phyloP scores from a whole-genome alignment of 2,797 vertebrate genomes.

The Avahi laniger region DNA sequence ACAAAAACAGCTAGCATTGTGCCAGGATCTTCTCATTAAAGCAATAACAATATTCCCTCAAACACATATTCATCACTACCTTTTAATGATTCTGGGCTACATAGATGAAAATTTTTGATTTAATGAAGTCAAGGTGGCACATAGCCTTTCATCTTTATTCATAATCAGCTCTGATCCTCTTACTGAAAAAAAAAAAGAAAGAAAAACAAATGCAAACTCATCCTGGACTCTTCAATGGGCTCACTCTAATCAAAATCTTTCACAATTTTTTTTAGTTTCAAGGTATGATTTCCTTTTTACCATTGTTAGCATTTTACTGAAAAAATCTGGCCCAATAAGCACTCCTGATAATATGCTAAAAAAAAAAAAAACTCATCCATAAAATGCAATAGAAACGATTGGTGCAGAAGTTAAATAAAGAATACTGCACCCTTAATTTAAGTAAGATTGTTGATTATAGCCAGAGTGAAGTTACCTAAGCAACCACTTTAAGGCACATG shows the following conservation, averaged over 20 bases:
- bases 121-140: neutral
- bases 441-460: neutral
- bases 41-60: neutral
- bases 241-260: neutral
- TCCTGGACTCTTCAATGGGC: neutral
- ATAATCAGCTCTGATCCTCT: neutral
- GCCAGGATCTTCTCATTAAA: neutral
- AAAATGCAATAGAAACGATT: neutral
- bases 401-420: slow-evolving; percentile 39
- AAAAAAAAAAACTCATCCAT: slow-evolving; percentile 27
- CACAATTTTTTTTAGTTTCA: neutral
- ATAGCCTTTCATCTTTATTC: neutral
- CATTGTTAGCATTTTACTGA: neutral
- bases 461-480: slow-evolving; percentile 20
- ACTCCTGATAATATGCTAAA: neutral
- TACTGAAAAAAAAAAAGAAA: neutral
- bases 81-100: neutral
- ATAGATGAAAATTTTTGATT: neutral
- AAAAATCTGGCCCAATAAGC: neutral
- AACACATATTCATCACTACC: neutral
- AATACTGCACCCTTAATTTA: slow-evolving; percentile 40
- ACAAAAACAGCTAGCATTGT: neutral
- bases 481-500: neutral
- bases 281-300: neutral
- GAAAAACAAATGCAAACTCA: neutral